These are phyloP conservation scores for Carabus problematicus DNA, from an alignment of 2,888 invertebrate species.

Conservation along the genomic window DNA sequence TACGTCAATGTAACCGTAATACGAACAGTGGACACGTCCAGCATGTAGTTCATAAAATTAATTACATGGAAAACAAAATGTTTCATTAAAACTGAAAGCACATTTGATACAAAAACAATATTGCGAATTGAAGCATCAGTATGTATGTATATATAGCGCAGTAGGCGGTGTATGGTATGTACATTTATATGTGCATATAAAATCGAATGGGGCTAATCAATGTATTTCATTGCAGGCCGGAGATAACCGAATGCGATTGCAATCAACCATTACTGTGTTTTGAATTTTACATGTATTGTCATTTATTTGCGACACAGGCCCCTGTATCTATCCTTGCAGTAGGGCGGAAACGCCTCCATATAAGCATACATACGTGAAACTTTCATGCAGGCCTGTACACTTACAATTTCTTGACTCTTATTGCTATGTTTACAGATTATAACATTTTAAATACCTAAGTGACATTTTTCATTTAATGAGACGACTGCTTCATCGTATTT, in stretches of 20 bases:
- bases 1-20: too few species aligned
- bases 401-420: too few species aligned
- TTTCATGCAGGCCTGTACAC: too few species aligned
- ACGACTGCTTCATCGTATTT: too few species aligned
- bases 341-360: too few species aligned
- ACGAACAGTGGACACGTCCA: too few species aligned
- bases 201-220: conserved; percentile 39
- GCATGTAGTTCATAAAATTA: conserved; percentile 11
- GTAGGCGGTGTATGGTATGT: not conserved
- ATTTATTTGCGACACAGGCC: conserved; percentile 27
- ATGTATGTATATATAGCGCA: too few species aligned
- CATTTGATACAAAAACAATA: conserved; percentile 18
- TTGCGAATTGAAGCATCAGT: conserved; percentile 9
- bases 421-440: too few species aligned
- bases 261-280: conserved; percentile 40
- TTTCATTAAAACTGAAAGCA: conserved; percentile 27
- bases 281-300: conserved; percentile 40
- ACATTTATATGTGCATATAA: conserved; percentile 24
- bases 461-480: too few species aligned
- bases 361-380: too few species aligned
- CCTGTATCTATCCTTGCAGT: not conserved
- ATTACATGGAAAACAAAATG: conserved; percentile 15
- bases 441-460: too few species aligned
- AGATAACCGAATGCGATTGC: conserved; percentile 40
- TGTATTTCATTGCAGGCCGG: conserved; percentile 38